Evolutionary conservation across 2,888 invertebrate genomes (phyloP).

Genomic region (Spicauda simplicius): DNA sequence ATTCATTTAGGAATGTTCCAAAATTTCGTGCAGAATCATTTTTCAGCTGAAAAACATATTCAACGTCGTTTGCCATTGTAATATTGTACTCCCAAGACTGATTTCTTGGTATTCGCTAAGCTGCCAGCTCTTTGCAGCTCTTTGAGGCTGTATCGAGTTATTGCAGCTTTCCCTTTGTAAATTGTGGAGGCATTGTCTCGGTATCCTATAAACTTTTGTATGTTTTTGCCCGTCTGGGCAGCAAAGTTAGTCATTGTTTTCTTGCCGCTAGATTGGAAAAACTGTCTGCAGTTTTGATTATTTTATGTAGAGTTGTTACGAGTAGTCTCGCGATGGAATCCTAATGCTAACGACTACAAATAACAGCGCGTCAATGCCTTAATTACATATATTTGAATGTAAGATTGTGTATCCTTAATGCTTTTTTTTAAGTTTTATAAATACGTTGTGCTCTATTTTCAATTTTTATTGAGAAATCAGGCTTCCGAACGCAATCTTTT

Average conservation of each 20-base stretch:
- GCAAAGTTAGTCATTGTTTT: constrained; percentile 16
- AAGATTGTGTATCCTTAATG: too few species aligned
- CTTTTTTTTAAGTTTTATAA: too few species aligned
- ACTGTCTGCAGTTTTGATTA: not conserved
- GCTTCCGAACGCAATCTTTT: not conserved
- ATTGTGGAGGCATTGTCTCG: constrained; percentile 30
- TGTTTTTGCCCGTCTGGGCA: constrained; percentile 20
- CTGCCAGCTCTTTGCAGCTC: constrained; percentile 31
- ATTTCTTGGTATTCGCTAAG: constrained; percentile 14
- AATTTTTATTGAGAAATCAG: not conserved
- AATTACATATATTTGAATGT: too few species aligned
- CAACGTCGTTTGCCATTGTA: constrained; percentile 6
- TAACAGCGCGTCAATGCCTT: not conserved
- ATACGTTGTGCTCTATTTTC: too few species aligned
- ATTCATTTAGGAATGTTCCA: too few species aligned
- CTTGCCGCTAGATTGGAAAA: too few species aligned
- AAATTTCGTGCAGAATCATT: not conserved
- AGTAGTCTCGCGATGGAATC: too few species aligned
- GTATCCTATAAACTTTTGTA: constrained; percentile 13
- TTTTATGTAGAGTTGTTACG: not conserved
- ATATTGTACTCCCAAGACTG: constrained; percentile 7
- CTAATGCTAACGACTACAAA: too few species aligned
- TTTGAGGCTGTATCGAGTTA: constrained; percentile 40
- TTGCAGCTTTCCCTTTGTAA: constrained; percentile 39
- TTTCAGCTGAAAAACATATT: not conserved